Base-by-base conservation (phyloP, 2,888 invertebrate species). In the Diabrotica balteata region DNA sequence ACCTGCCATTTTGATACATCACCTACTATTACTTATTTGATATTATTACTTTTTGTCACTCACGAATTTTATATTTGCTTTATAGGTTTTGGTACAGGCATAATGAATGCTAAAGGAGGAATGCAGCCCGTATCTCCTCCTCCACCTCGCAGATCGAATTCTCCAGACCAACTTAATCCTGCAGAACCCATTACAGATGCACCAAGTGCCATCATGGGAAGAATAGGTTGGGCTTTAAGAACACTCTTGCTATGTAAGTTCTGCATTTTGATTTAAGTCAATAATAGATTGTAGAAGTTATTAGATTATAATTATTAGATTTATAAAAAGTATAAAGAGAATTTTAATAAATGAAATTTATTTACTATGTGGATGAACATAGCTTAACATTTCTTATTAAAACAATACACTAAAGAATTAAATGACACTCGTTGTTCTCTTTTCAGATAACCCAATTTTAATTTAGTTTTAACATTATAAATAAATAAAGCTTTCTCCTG, bases 181-280 rank as follows among this genome's bases (percentile, higher is more conserved):
- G 88, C 89, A 53, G 85, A 89, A 79, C 88, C 90, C 71, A 90
- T 90, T 75, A 89, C 89, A 52, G 90, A 90, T 83, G 87, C 87
- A 64, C 90, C 92, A 59, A 90, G 90, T 78, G 87, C 89, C 74
- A 86, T 88, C 77, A 88, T 92, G 83, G 87, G 87, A 65, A 86
- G 90, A 75, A 90, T 91, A 74, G 92, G 91, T 66, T 89, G 90
- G 87, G 90, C 91, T 9, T 81, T 93, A 59, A 86, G 92, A 70
- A 90, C 90, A 10, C 84, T 92, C 72, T 86, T 93, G 68, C 83
- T 92, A 73, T 86, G 90, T 79, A 88, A 80, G 80, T 77, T 0
- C 55, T 32, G 42, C 42, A 7, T 54, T 42, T 17, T 11, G 32
- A 11, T 55, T 55, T 8, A 11, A 7, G 8, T 2, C 9, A 49